phyloP scores from a whole-genome alignment of 2,888 invertebrate genomes.

The Amphiduros pacificus region DNA sequence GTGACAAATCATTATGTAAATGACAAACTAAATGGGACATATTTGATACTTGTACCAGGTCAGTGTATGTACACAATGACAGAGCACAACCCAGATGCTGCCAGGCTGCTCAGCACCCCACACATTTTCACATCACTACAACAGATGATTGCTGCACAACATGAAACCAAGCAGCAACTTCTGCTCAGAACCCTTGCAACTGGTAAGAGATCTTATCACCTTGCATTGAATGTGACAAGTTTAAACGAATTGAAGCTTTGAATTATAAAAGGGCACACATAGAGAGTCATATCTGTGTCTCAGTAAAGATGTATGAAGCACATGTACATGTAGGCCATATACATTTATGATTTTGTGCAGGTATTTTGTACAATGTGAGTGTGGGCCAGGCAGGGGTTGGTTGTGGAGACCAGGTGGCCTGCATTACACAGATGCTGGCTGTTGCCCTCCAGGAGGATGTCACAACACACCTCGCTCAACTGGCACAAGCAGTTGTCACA shows the following conservation, averaged over 20 bases:
- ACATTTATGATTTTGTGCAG: constrained; percentile 32
- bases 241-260: too few species aligned
- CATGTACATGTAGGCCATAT: neutral
- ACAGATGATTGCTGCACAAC: constrained; percentile 6
- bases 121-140: constrained; percentile 42
- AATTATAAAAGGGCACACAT: neutral
- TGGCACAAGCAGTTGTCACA: too few species aligned
- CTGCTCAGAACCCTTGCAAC: constrained; percentile 3
- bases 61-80: constrained; percentile 74
- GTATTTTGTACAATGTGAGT: constrained; percentile 50
- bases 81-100: constrained; percentile 70
- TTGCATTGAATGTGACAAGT: too few species aligned
- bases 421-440: too few species aligned
- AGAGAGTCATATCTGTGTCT: neutral
- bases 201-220: too few species aligned
- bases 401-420: too few species aligned
- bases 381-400: too few species aligned
- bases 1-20: neutral
- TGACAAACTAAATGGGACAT: neutral
- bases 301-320: neutral
- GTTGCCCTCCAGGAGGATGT: too few species aligned
- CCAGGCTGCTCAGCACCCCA: constrained; percentile 64
- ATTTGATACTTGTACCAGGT: constrained; percentile 60
- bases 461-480: too few species aligned
- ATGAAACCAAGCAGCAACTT: constrained; percentile 8